Percentiles rank a stretch among this genome's conserved stretches.
Conservation (phyloP, 2,113 vertebrate species). For the Macrotis lagotis region DNA sequence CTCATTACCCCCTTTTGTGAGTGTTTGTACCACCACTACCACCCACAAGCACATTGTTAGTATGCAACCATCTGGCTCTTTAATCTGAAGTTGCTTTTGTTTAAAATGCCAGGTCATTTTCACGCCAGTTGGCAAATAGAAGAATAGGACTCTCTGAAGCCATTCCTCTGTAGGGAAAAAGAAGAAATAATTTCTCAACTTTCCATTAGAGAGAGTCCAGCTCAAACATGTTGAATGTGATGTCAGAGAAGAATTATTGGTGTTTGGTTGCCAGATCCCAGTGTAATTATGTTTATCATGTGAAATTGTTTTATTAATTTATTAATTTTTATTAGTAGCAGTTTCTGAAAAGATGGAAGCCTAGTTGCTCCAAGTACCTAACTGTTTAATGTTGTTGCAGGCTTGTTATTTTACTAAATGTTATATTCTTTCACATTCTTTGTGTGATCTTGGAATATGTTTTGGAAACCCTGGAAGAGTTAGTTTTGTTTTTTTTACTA, state of each 20-base stretch:
- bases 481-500: not conserved
- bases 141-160: not conserved
- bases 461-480: slow-evolving; percentile 21
- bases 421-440: not conserved
- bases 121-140: slow-evolving; percentile 18
- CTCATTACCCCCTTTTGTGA: slow-evolving; percentile 5
- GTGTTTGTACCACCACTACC: not conserved
- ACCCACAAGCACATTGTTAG: not conserved
- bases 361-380: not conserved
- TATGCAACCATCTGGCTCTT: not conserved
- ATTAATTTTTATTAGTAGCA: slow-evolving; percentile 21
- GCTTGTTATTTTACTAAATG: slow-evolving; percentile 1
- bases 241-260: slow-evolving; percentile 25
- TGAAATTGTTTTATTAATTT: slow-evolving; percentile 13
- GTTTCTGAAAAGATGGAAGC: slow-evolving; percentile 14
- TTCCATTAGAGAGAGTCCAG: not conserved
- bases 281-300: not conserved
- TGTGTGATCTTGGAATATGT: not conserved
- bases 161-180: not conserved
- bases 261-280: slow-evolving; percentile 10
- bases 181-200: not conserved
- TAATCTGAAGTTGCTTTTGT: slow-evolving; percentile 47
- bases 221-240: not conserved
- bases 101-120: not conserved
- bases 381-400: not conserved